Evolutionary conservation across 1,140 invertebrate species (phyloP), one percentile per base, ranked within the genome.

Genomic region (Himalopsyche phryganea): DNA sequence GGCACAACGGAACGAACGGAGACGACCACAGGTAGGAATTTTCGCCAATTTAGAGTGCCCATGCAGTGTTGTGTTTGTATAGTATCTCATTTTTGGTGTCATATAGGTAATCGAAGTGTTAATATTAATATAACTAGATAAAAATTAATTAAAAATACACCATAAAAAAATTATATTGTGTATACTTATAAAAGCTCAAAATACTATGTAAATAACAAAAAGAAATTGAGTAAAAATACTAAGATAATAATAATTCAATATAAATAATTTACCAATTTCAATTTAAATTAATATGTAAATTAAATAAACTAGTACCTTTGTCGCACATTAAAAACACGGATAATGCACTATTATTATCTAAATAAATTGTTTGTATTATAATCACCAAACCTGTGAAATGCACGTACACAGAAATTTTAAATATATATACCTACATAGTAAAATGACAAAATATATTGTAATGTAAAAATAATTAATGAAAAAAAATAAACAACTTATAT

Each of bases 11-110:
- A 44, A 28, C 40, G 13, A 58, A 66, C 23, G 68, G 69, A 40
- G 66, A 62, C 2, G 68, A 73, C 40, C 66, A 69, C 68, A 75
- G 74, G 73, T 73, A 71, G 17, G 51, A 53, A 13, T 11, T 6
- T 19, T 20, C n/a, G n/a, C n/a, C n/a, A 50, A 15, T 14, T 33
- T 38, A n/a, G 14, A 50, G 11, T n/a, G 13, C 32, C 41, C 9
- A 7, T 17, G 5, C 14, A 19, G n/a, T 47, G 13, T 47, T 17
- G n/a, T 47, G 13, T 19, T 47, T 20, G n/a, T 15, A 23, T 5
- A 47, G 7, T 17, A 19, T 18, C n/a, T 17, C 20, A 47, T 47
- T 47, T 47, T 23, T 47, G n/a, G 20, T 17, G 20, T 17, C n/a
- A 13, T 17, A 23, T 47, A 6, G 13, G 3, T 17, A 18, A 13